Evolutionary conservation across 2,797 vertebrate species (phyloP), one percentile per base, ranked within the genome.

Genomic region (Gymnoscopelus microlampas): DNA sequence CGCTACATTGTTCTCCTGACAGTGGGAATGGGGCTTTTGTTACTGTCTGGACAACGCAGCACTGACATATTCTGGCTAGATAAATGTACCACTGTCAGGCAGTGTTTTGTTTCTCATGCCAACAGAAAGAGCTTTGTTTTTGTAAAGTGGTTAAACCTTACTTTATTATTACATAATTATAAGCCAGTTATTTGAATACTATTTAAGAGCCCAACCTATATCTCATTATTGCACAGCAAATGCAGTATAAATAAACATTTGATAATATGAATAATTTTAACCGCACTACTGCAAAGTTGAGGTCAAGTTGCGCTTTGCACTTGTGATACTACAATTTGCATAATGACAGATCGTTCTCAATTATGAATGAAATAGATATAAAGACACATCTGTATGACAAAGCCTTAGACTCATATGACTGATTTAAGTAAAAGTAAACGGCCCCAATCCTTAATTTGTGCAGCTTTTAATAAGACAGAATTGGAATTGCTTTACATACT

Each of bases 1-100:
- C 73, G 79, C 73, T 74, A 81, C 72, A 79, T 85, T 87, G 85
- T 76, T 79, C 79, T 76, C 58, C 32, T 74, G 49, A 66, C 76
- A 66, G 53, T 56, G 44, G 57, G 73, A 86, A 63, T 80, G 15
- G 51, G 64, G 64, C 39, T 63, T 72, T 70, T 73, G 75, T 83
- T 69, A 63, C 60, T 55, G 59, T 50, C 56, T 63, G 55, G 63
- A 63, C 70, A 66, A 70, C 44, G 60, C 65, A 82, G 75, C 73
- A 75, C 71, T 83, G 76, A 84, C 49, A 69, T 72, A 66, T 74
- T 66, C 60, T 62, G 63, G 53, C 49, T 59, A 60, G 60, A 65
- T 78, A 66, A 83, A 88, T 82, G 80, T 71, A 84, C 75, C 86
- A 76, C 54, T 77, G 78, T 76, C 75, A 71, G 60, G 10, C 57